Evolutionary conservation across 2,797 vertebrate species (phyloP).

Genomic region (Coendou prehensilis): DNA sequence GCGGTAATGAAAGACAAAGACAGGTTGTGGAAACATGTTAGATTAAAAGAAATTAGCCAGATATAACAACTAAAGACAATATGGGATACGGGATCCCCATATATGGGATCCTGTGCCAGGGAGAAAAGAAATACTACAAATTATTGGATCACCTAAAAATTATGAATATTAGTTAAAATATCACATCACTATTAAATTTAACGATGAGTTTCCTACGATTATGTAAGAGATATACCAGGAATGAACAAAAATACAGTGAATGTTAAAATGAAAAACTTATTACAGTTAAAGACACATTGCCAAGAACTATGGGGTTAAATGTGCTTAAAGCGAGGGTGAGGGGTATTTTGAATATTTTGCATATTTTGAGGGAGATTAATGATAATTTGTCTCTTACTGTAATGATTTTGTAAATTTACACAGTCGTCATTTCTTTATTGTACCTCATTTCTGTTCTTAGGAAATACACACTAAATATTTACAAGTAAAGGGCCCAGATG

Average conservation of each 20-base stretch:
- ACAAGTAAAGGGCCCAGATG: background rate
- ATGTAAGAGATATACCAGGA: background rate
- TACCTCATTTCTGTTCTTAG: background rate
- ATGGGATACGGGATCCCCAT: background rate
- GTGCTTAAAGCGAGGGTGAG: background rate
- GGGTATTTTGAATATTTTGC: background rate
- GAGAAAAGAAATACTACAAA: background rate
- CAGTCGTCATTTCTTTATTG: background rate
- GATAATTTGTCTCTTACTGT: background rate
- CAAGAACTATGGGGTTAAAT: background rate
- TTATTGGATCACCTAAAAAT: background rate
- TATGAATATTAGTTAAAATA: background rate
- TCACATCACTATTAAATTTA: background rate
- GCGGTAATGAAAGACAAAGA: background rate
- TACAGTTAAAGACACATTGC: background rate
- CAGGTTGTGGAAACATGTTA: background rate
- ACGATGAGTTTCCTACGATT: slow-evolving; percentile 13
- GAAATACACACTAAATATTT: background rate
- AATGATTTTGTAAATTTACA: background rate
- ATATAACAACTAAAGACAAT: background rate
- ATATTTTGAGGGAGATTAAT: background rate
- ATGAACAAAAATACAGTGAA: background rate
- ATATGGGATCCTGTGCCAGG: background rate
- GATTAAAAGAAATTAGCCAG: slow-evolving; percentile 7
- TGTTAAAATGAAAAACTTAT: background rate